phyloP scores from a whole-genome alignment of 2,888 invertebrate species.

The Mimas tiliae region DNA sequence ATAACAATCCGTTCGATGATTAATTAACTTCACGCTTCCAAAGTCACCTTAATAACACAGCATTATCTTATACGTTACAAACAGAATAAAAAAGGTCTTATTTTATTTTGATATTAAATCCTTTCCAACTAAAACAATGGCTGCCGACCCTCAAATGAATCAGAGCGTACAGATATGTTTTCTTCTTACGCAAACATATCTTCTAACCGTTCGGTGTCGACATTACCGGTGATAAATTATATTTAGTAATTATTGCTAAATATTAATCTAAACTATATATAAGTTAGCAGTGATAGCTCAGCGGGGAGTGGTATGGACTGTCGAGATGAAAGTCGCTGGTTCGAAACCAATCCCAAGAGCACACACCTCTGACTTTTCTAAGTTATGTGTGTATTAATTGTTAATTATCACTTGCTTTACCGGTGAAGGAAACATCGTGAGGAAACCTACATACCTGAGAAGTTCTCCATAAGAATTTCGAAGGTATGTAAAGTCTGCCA shows the following conservation, averaged over 20 bases:
- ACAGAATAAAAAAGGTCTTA: not conserved
- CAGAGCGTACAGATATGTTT: constrained; percentile 26
- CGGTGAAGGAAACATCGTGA: too few relatives aligned
- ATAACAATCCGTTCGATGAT: not conserved
- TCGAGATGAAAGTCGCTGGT: too few relatives aligned
- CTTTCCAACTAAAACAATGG: constrained; percentile 15
- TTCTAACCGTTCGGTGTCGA: constrained; percentile 16
- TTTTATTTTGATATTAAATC: constrained; percentile 13
- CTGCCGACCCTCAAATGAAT: constrained; percentile 23
- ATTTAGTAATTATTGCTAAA: constrained; percentile 1
- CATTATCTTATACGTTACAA: not conserved
- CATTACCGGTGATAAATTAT: not conserved
- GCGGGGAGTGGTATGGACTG: too few relatives aligned
- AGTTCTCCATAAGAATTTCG: too few relatives aligned
- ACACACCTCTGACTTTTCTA: too few relatives aligned
- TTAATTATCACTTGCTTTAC: too few relatives aligned
- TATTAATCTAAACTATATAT: not conserved
- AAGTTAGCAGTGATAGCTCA: too few relatives aligned
- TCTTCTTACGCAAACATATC: constrained; percentile 14
- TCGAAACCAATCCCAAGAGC: too few relatives aligned
- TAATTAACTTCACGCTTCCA: not conserved
- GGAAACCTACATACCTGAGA: too few relatives aligned
- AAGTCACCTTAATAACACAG: too few relatives aligned
- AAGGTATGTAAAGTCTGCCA: too few relatives aligned
- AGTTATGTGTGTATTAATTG: too few relatives aligned